phyloP scores from a whole-genome alignment of 2,888 invertebrate genomes.

The Aphidoletes aphidimyza region DNA sequence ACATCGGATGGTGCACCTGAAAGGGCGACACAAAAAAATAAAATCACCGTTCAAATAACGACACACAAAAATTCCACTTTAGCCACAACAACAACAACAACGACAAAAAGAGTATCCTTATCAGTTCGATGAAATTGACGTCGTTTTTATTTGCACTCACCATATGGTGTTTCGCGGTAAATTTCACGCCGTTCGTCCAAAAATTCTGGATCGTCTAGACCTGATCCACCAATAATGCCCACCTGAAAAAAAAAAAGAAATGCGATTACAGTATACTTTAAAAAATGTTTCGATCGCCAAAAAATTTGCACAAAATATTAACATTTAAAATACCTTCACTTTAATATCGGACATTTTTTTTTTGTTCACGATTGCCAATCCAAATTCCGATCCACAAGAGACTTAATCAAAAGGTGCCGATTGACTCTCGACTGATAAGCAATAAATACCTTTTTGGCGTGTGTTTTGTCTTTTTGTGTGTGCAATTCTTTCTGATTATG shows the following conservation, averaged over 20 bases:
- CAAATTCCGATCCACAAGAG: too few species aligned
- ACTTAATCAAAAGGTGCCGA: too few species aligned
- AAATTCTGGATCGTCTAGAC: constrained; percentile 87
- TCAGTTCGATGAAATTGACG: too few species aligned
- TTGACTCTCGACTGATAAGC: too few species aligned
- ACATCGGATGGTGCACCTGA: constrained; percentile 76
- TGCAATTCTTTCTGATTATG: not conserved
- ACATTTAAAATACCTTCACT: constrained; percentile 51
- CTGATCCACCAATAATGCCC: constrained; percentile 98
- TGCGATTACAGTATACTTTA: not conserved
- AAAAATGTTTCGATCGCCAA: not conserved
- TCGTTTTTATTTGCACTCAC: constrained; percentile 64
- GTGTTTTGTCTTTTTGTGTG: not conserved
- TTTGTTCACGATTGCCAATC: too few species aligned
- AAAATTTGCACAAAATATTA: not conserved
- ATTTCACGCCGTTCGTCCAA: constrained; percentile 76
- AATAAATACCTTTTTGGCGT: constrained; percentile 21
- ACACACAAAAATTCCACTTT: too few species aligned
- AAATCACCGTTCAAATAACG: too few species aligned
- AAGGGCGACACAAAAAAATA: too few species aligned
- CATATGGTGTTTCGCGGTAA: constrained; percentile 78
- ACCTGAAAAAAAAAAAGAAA: constrained; percentile 71
- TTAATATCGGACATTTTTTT: constrained; percentile 54
- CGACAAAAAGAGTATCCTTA: too few species aligned
- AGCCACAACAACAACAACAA: too few species aligned